These are phyloP conservation scores for Gastracanthus pulcherrimus DNA, from an alignment of 2,888 invertebrate species.

Conservation along the genomic window DNA sequence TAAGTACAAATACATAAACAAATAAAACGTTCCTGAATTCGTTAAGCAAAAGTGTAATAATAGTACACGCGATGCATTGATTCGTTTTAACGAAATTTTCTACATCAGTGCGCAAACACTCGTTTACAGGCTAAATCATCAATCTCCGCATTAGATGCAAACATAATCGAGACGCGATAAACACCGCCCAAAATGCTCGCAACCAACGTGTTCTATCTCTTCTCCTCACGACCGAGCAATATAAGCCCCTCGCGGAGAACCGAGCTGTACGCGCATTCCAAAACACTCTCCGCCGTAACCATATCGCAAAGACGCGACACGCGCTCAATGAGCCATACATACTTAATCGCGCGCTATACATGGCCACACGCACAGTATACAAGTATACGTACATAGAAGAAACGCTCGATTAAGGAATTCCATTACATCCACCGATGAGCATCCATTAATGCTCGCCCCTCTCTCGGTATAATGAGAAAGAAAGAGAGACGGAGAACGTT, in stretches of 20 bases:
- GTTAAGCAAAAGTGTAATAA: background rate
- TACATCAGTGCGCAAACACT: background rate
- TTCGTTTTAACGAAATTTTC: background rate
- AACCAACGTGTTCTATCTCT: background rate
- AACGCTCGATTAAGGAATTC: conserved; percentile 20
- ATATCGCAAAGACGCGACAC: background rate
- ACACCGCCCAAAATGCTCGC: background rate
- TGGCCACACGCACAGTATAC: background rate
- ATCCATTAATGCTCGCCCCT: conserved; percentile 12
- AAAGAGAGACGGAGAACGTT: too few species aligned
- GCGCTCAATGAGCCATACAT: conserved; percentile 13
- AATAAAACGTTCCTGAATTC: too few species aligned
- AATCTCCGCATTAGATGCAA: background rate
- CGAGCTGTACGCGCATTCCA: background rate
- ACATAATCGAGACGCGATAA: background rate
- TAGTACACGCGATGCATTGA: background rate
- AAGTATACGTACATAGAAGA: background rate
- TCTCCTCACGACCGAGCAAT: background rate
- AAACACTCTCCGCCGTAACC: background rate
- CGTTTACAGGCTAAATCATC: background rate
- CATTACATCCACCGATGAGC: conserved; percentile 12
- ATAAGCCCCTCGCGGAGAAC: background rate
- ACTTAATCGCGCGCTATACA: background rate
- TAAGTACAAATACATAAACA: too few species aligned
- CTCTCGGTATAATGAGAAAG: background rate